These are phyloP conservation scores for Labroides dimidiatus DNA, from an alignment of 2,797 vertebrate species.

Conservation along the genomic window DNA sequence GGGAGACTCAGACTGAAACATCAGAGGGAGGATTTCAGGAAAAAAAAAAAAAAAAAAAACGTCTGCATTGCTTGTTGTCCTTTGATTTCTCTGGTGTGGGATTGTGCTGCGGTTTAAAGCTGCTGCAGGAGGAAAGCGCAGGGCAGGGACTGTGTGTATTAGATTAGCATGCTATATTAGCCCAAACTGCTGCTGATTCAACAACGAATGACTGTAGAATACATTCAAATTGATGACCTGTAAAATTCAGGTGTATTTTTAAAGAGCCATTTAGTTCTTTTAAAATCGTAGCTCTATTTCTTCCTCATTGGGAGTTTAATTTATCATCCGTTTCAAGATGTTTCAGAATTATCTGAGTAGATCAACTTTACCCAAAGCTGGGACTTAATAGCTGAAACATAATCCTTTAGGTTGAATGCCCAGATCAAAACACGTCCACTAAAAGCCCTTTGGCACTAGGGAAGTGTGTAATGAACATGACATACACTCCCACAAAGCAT, in stretches of 20 bases:
- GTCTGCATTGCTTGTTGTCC: slow-evolving; percentile 64
- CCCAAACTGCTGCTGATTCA: slow-evolving; percentile 25
- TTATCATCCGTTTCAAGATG: background rate
- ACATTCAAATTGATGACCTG: background rate
- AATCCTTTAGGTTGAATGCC: background rate
- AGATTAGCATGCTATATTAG: slow-evolving; percentile 47
- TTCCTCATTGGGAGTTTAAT: too few species aligned
- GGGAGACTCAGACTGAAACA: slow-evolving; percentile 50
- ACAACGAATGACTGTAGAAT: slow-evolving; percentile 23
- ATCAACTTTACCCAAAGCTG: background rate
- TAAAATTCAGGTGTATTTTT: background rate
- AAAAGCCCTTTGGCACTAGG: background rate
- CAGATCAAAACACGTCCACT: background rate
- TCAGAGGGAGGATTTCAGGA: slow-evolving; percentile 38
- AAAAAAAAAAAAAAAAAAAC: slow-evolving; percentile 79
- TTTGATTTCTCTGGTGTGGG: slow-evolving; percentile 55
- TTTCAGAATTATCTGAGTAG: background rate
- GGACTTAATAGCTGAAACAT: background rate
- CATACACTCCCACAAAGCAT: too few species aligned
- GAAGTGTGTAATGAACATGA: too few species aligned
- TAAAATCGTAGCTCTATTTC: background rate
- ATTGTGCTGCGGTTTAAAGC: slow-evolving; percentile 38
- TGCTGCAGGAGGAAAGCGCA: slow-evolving; percentile 50
- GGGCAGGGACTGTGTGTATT: slow-evolving; percentile 50
- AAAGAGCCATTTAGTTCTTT: background rate